Evolutionary conservation across 2,797 vertebrate species (phyloP).

Genomic region (Sylvilagus floridanus): DNA sequence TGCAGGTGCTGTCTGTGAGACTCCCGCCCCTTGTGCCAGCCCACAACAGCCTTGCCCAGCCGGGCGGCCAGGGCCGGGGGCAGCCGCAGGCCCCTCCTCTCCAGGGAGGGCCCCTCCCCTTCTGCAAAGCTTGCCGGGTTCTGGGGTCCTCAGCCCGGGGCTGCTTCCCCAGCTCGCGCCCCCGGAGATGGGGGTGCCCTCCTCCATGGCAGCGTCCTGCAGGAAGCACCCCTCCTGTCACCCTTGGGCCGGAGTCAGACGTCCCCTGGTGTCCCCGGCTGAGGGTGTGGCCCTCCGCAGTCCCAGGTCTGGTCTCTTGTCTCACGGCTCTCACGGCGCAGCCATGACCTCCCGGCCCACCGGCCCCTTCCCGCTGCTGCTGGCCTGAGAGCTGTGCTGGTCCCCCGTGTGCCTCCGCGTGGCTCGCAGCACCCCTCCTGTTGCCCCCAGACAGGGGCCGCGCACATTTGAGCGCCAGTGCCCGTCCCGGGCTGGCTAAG

Average conservation of each 20-base stretch:
- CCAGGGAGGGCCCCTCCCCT: too few species aligned
- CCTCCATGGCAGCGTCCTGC: too few species aligned
- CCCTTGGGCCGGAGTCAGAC: background rate
- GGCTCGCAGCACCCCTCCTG: too few species aligned
- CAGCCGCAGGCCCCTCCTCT: background rate
- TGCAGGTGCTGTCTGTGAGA: too few species aligned
- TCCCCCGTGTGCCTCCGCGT: too few species aligned
- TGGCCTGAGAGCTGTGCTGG: background rate
- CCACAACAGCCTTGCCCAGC: rapidly evolving
- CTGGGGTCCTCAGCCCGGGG: too few species aligned
- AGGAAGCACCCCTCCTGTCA: background rate
- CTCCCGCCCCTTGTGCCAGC: too few species aligned
- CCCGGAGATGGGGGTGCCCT: too few species aligned
- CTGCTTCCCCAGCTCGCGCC: background rate
- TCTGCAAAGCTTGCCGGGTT: too few species aligned
- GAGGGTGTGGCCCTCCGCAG: background rate
- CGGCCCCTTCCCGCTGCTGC: rapidly evolving
- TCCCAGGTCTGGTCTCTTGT: background rate
- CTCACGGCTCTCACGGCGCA: background rate
- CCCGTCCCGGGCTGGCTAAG: background rate
- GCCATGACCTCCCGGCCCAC: rapidly evolving
- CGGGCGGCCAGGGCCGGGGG: background rate
- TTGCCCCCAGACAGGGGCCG: rapidly evolving
- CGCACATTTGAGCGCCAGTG: background rate
- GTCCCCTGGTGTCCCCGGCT: background rate